Evolutionary conservation across 2,113 vertebrate species (phyloP).

Genomic region (Ciconia maguari): DNA sequence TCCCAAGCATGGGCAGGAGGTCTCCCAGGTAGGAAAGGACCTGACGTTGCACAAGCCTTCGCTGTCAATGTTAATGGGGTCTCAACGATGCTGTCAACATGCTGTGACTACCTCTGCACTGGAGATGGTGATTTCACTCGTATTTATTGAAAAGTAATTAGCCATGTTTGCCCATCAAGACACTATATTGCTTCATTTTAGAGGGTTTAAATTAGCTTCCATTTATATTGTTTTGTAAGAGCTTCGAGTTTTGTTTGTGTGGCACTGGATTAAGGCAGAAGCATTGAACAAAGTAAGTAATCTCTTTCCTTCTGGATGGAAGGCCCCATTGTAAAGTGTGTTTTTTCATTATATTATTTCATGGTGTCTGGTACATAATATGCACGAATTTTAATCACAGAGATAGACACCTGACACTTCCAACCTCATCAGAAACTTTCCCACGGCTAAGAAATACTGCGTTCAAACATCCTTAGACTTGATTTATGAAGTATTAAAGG

Average conservation of each 20-base stretch:
- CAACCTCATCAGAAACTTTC: not conserved
- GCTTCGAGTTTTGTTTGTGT: not conserved
- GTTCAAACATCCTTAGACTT: not conserved
- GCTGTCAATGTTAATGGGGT: not conserved
- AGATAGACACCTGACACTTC: not conserved
- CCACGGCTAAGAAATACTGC: not conserved
- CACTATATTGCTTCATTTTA: not conserved
- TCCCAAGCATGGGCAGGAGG: rapidly evolving
- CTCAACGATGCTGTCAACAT: not conserved
- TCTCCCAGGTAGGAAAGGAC: not conserved
- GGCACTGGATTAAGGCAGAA: not conserved
- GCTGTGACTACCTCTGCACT: not conserved
- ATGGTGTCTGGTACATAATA: not conserved
- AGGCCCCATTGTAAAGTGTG: not conserved
- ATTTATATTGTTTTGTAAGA: not conserved
- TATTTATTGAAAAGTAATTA: not conserved
- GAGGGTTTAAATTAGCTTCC: not conserved
- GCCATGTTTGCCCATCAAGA: not conserved
- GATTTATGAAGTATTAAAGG: not conserved
- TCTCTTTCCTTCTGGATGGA: not conserved
- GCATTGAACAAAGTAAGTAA: not conserved
- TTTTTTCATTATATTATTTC: not conserved
- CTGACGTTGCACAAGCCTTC: rapidly evolving
- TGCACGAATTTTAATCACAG: not conserved
- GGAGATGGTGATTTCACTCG: not conserved